These are phyloP conservation scores for Phycodurus eques DNA, from an alignment of 2,113 vertebrate genomes.

Conservation along the genomic window DNA sequence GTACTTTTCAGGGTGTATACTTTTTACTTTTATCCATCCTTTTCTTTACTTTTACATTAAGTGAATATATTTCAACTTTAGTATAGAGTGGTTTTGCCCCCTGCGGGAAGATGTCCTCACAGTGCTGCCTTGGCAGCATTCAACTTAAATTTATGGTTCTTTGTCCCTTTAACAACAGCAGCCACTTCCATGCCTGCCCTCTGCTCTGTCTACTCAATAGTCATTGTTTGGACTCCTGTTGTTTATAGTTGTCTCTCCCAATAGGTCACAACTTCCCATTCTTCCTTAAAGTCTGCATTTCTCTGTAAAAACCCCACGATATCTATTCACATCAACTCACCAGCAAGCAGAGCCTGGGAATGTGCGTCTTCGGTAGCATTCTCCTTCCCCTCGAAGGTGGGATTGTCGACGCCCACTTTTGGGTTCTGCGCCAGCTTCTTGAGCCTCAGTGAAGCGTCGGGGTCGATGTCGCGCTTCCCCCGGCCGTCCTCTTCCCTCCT, in stretches of 20 bases:
- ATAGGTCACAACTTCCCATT: slow-evolving; percentile 28
- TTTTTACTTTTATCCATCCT: no score
- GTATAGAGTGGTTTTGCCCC: no score
- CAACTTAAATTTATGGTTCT: neutral
- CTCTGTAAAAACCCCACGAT: neutral
- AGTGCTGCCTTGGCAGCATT: neutral
- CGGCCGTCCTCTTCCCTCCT: slow-evolving; percentile 80
- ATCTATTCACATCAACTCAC: slow-evolving; percentile 39
- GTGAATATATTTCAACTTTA: no score
- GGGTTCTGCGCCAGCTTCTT: slow-evolving; percentile 88
- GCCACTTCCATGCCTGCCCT: slow-evolving; percentile 27
- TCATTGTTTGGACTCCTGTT: slow-evolving; percentile 46
- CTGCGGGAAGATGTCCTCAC: neutral
- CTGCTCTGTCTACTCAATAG: slow-evolving; percentile 18
- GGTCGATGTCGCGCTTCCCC: slow-evolving; percentile 84
- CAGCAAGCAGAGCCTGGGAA: slow-evolving; percentile 57
- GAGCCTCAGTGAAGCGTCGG: slow-evolving; percentile 86
- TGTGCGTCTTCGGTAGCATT: slow-evolving; percentile 74
- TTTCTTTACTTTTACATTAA: no score
- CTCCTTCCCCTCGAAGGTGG: slow-evolving; percentile 89
- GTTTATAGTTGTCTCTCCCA: slow-evolving; percentile 17
- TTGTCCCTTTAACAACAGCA: neutral
- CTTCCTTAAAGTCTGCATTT: slow-evolving; percentile 7
- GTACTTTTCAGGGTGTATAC: no score
- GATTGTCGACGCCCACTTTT: slow-evolving; percentile 92